Evolutionary conservation across 2,888 invertebrate species (phyloP).

Genomic region (Callinectes sapidus): DNA sequence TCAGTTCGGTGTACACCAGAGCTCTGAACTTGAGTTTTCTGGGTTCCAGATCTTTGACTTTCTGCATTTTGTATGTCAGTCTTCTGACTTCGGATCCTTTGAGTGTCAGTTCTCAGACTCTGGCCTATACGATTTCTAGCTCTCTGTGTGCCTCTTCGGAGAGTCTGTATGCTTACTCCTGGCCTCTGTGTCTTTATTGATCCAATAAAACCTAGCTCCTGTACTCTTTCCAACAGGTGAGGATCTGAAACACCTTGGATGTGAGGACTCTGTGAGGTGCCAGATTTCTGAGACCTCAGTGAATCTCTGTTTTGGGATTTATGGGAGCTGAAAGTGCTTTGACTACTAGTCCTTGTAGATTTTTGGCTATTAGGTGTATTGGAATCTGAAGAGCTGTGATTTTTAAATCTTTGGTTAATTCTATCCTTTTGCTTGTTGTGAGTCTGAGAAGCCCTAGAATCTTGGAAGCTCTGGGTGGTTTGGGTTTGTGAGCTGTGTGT

Average conservation of each 20-base stretch:
- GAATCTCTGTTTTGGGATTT: not conserved
- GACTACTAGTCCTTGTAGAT: not conserved
- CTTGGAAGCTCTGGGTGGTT: not conserved
- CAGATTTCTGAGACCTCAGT: too few species aligned
- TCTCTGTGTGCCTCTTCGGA: not conserved
- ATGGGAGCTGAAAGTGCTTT: not conserved
- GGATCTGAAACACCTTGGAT: not conserved
- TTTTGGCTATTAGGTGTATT: not conserved
- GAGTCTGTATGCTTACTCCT: not conserved
- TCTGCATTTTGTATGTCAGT: not conserved
- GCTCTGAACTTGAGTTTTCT: not conserved
- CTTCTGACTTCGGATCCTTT: not conserved
- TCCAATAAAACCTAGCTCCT: not conserved
- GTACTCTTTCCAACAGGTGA: not conserved
- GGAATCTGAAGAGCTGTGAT: not conserved
- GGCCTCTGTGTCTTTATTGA: not conserved
- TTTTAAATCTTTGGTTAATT: not conserved
- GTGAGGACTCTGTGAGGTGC: not conserved
- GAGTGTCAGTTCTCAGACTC: not conserved
- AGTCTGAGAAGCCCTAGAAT: not conserved
- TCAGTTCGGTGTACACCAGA: too few species aligned
- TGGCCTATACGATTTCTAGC: not conserved
- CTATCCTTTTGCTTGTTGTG: not conserved
- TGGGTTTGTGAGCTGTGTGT: not conserved
- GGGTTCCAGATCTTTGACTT: not conserved